These are phyloP conservation scores for Epinephelus awoara DNA, from an alignment of 2,797 vertebrate species.

Conservation along the genomic window DNA sequence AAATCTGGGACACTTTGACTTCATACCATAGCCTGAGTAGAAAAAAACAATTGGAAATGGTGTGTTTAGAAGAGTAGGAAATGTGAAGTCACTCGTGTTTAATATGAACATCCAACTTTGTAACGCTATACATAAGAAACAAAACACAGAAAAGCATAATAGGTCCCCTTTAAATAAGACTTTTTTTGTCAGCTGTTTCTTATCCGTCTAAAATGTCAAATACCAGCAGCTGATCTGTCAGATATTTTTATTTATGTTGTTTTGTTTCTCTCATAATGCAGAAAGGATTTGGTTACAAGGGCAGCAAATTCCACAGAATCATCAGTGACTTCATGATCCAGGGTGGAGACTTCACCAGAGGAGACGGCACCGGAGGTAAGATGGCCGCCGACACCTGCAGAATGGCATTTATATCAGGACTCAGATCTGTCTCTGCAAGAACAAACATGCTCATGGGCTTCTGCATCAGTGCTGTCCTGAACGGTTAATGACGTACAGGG, in stretches of 20 bases:
- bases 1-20: too few relatives aligned
- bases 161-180: neutral
- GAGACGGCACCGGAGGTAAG: slow-evolving; percentile 97
- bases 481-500: neutral
- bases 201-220: neutral
- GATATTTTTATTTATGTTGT: neutral
- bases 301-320: slow-evolving; percentile 97
- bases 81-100: too few relatives aligned
- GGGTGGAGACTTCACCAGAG: slow-evolving; percentile 97
- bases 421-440: neutral
- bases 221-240: neutral
- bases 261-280: slow-evolving; percentile 64
- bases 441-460: neutral
- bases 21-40: too few relatives aligned
- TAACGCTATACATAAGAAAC: too few relatives aligned
- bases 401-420: neutral
- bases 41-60: too few relatives aligned
- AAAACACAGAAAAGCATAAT: too few relatives aligned
- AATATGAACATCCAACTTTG: too few relatives aligned
- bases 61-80: too few relatives aligned
- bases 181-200: neutral
- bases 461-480: neutral
- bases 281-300: slow-evolving; percentile 98
- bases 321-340: slow-evolving; percentile 99
- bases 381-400: neutral